Evolutionary conservation across 2,888 invertebrate genomes (phyloP), one percentile per base, ranked within the genome.

Genomic region (Drosophila pegasa): DNA sequence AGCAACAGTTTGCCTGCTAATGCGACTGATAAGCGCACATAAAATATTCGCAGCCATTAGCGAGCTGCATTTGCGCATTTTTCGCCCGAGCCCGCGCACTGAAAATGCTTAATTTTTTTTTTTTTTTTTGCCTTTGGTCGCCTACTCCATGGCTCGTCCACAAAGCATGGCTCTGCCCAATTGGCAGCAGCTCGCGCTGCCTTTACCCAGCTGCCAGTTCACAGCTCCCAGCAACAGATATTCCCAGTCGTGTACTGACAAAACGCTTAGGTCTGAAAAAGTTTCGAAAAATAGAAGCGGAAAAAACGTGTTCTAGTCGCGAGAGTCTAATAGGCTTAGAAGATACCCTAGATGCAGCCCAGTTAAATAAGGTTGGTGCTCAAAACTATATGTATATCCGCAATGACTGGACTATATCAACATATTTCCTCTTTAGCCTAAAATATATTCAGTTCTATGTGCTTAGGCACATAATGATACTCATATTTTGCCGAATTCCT

Each of bases 21-120:
- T 85, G 85, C 80, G 80, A 75, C 62, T 81, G 84, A 85, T 84
- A 84, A 84, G 75, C 80, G 71, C 66, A 54, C 79, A 86, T 84
- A 86, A 85, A 75, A 83, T 80, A 85, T 85, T 80, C 69, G 58
- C 84, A 51, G 78, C 81, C 86, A 85, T 85, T 85, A 81, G 74
- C 62, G 66, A 35, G 68, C 50, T 86, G 84, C 84, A 85, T 75
- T 84, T 75, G 69, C 75, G 51, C 70, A 73, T 73, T 75, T 80
- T 73, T 76, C 71, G 63, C 51, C 56, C 22, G 25, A 40, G 45
- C 31, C 45, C 64, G 40, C 50, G 45, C 31, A 33, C 41, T 41
- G 45, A 16, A 63, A 72, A 31, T 64, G 31, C 10, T 14, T 38
- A 51, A 35, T 12, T 18, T 16, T 12, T 0, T 3, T 12, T 12